Evolutionary conservation across 2,797 vertebrate species (phyloP), one percentile per base, ranked within the genome.

Genomic region (Mus spretus): DNA sequence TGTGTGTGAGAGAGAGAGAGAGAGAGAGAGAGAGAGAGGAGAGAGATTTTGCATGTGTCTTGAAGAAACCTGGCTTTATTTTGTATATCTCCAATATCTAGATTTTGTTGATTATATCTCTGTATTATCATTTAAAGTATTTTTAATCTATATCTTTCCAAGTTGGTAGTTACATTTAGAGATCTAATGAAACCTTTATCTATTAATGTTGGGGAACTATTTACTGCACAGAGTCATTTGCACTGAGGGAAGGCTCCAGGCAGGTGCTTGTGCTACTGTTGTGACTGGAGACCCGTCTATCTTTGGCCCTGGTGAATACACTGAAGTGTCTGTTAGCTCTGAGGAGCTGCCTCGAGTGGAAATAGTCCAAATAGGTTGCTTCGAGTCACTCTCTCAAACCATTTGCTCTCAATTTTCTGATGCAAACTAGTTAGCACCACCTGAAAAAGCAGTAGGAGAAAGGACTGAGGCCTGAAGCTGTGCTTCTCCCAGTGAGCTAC

Each of bases 31-130:
- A 59, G 22, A 61, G 53, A 55, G 53, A 55, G 3, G 22, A 61
- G 59, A 61, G 59, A 59, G 59, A 24, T n/a, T 63, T 47, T 47
- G 5, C 26, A n/a, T 15, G 19, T 57, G 19, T 89, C 70, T 14
- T 65, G 53, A 96, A 70, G 81, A 34, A 65, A 80, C 8, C 40
- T 57, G 13, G 19, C 26, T 91, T 88, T 88, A 67, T 74, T 74
- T 77, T 88, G 24, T 79, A 28, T 53, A 86, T 85, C 59, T 22
- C 7, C 53, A 37, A 28, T 57, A 26, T 82, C 59, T 81, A 37
- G n/a, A 75, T 93, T 78, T 87, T 95, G 78, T 89, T 55, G 24
- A 59, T 89, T 26, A 31, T 12, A 40, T 50, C 72, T 81, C 86
- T 72, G 7, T 50, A 50, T 47, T 65, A 19, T 34, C 79, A 55